Evolutionary conservation across 2,113 vertebrate species (phyloP), one percentile per base, ranked within the genome.

Genomic region (Aplodontia rufa): DNA sequence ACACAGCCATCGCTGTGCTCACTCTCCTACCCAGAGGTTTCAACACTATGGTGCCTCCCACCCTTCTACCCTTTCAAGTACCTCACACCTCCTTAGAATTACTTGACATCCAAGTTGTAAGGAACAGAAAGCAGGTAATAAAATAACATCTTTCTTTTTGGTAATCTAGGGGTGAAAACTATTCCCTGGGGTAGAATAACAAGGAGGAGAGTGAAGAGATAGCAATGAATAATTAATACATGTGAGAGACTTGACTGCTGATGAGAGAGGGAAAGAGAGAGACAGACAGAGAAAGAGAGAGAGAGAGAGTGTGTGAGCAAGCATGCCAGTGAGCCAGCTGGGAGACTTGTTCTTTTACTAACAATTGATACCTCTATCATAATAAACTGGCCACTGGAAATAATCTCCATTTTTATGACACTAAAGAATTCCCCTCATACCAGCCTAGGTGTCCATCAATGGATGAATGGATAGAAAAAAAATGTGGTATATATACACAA

Each of bases 161-260:
- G 26, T 79, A 62, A 92, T 53, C 24, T 12, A 60, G 75, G 30
- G n/a, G 16, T 90, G 13, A 80, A 62, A 80, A 28, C 3, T 69
- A 66, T 93, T 95, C 37, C 92, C 51, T 71, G 42, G 69, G 37
- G 71, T 55, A 53, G 69, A 71, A 62, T 94, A 53, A 82, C 37
- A 91, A 78, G 53, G 62, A 91, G 14, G 78, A 78, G 22, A 82
- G 0, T 47, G 60, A 81, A 26, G 72, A 68, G 13, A 64, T 1
- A 62, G 8, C 17, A 47, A 16, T 3, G 47, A 75, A 84, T 40
- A 60, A 84, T 47, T 75, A 68, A 75, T 22, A 66, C 49, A 24
- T 60, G 0, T 60, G 45, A 32, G 55, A 83, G 62, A 66, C 28
- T 62, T 71, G 45, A 60, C 47, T 47, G 55, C n/a, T 79, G 93